Evolutionary conservation across 1,140 invertebrate species (phyloP).

Genomic region (Lepidurus packardi): DNA sequence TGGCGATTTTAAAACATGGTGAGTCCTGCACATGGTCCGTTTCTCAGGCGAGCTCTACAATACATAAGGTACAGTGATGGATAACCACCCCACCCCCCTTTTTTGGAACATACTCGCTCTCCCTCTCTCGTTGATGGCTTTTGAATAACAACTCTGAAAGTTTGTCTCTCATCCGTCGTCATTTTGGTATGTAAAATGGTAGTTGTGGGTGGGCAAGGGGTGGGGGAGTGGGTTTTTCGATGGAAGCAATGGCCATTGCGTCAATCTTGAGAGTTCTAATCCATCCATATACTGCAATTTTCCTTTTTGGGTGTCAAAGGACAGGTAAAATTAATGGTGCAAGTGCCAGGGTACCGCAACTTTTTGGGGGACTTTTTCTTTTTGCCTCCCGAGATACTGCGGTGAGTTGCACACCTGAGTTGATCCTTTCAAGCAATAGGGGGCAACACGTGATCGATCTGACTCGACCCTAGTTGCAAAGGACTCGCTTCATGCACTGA

Average conservation of each 20-base stretch:
- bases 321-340: constrained; percentile 19
- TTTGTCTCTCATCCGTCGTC: constrained; percentile 15
- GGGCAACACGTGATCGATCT: constrained; percentile 13
- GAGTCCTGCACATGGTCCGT: background rate
- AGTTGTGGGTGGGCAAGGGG: background rate
- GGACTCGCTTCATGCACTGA: background rate
- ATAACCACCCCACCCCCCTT: background rate
- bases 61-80: constrained; percentile 11
- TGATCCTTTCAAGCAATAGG: constrained; percentile 3
- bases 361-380: background rate
- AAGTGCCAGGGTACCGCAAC: constrained; percentile 16
- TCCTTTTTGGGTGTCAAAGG: background rate
- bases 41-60: constrained; percentile 7
- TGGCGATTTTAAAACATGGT: constrained; percentile 11
- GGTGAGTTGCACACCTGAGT: constrained; percentile 15
- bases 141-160: background rate
- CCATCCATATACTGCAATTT: constrained; percentile 22
- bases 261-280: background rate
- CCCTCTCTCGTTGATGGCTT: background rate
- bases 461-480: background rate
- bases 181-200: background rate
- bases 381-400: background rate
- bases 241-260: background rate
- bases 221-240: background rate
- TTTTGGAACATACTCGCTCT: background rate